Base-by-base conservation (phyloP, 2,888 invertebrate genomes). In the Lasioglossum vierecki region DNA sequence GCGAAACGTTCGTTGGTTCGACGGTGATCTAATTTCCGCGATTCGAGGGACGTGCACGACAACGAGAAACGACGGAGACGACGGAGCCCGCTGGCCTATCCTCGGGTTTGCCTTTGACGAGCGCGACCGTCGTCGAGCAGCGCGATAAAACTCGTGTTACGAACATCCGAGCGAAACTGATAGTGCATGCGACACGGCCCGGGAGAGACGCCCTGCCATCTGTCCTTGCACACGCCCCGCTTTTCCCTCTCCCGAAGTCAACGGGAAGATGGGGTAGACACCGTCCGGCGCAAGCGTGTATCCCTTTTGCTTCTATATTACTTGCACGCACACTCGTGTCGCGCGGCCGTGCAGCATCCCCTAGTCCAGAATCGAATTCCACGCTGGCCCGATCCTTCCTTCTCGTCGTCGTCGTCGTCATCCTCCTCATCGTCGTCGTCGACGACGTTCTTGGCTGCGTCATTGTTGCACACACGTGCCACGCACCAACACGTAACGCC, bases 171-270 rank as follows among this genome's bases (percentile, higher is more conserved):
- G 90, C 90, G 83, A 90, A 89, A 89, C 89, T 90, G 90, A 90
- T 82, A 90, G 84, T 89, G 89, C 88, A 86, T 88, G 89, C 89
- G 90, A 89, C 89, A 90, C 89, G 88, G 90, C 89, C 89, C 89
- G 89, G 89, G 89, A 89, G 89, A 88, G 89, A 89, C 90, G 90
- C 89, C 90, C 89, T 89, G 90, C 90, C 90, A 89, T 88, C 89
- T 89, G 87, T 90, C 89, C 90, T 89, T 88, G 90, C 87, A 90
- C 85, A 89, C 90, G 85, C 88, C 90, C 88, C 90, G 88, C 89
- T 82, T 88, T 66, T 82, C 90, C 88, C 90, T 84, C 82, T 77
- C 85, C 83, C 80, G 75, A 85, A 85, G 88, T 85, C 90, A 80
- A 39, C 86, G 88, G 82, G 84, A 75, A 90, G 89, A 87, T 78